Percentiles rank a stretch among this genome's conserved stretches.
phyloP scores from a whole-genome alignment of 53 echinoderm and acorn worm species.

The Holothuria scabra region DNA sequence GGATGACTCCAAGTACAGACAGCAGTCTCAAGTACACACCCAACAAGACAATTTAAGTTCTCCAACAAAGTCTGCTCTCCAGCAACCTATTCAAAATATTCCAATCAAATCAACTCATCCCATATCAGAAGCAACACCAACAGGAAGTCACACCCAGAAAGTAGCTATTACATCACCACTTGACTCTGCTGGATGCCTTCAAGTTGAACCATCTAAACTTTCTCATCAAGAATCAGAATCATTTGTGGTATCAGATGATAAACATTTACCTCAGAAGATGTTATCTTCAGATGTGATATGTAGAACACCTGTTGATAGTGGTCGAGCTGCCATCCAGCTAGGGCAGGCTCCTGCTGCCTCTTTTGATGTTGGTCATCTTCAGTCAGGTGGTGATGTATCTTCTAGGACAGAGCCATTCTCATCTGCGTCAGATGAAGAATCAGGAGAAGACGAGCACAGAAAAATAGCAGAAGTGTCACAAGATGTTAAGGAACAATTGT shows the following conservation, averaged over 20 bases:
- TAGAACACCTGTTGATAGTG: too few relatives aligned
- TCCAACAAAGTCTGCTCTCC: too few relatives aligned
- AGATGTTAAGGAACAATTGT: not conserved
- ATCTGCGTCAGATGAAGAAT: constrained; percentile 41
- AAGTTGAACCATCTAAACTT: not conserved
- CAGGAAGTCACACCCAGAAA: not conserved
- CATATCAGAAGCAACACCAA: not conserved
- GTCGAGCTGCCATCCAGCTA: too few relatives aligned
- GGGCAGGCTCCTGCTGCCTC: too few relatives aligned
- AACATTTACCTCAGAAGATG: too few relatives aligned
- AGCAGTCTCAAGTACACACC: not conserved
- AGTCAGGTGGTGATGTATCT: constrained; percentile 31
- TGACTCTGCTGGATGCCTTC: not conserved
- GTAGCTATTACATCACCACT: not conserved
- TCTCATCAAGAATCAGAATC: not conserved
- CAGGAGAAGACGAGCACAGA: constrained; percentile 42
- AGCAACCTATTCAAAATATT: too few relatives aligned
- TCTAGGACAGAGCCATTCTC: constrained; percentile 81
- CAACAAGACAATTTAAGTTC: too few relatives aligned
- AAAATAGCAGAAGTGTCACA: constrained; percentile 24
- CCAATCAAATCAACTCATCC: too few relatives aligned
- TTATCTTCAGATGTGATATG: too few relatives aligned
- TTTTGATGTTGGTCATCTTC: not conserved
- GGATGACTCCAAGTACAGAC: not conserved
- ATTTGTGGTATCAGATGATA: not conserved